Percentiles rank a stretch among this genome's conserved stretches.
phyloP scores from a whole-genome alignment of 2,797 vertebrate species.

The Tauraco hartlaubi region DNA sequence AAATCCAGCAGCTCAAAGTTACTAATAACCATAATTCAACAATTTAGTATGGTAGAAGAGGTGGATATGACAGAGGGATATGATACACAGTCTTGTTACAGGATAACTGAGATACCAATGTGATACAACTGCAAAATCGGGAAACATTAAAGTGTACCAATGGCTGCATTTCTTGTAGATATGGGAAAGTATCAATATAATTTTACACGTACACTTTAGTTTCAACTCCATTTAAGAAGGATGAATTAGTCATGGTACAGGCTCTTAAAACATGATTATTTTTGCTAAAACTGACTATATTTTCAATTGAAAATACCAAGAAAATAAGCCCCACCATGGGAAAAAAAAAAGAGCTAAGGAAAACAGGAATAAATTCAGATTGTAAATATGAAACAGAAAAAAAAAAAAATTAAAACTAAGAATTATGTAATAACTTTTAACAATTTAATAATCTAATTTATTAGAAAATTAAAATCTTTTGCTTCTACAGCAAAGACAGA shows the following conservation, averaged over 20 bases:
- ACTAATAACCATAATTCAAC: neutral
- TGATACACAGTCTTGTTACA: neutral
- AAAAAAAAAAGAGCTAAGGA: neutral
- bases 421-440: neutral
- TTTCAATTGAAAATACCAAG: neutral
- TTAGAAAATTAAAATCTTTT: neutral
- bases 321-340: neutral
- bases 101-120: neutral
- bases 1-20: neutral
- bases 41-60: neutral
- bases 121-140: neutral
- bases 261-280: neutral
- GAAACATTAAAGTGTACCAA: neutral
- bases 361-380: neutral
- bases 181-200: neutral
- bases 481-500: neutral
- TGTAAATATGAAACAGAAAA: neutral
- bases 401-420: neutral
- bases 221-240: neutral
- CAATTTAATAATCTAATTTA: neutral
- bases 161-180: neutral
- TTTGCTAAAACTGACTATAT: neutral
- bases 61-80: neutral
- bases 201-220: neutral
- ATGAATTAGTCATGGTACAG: neutral